Base-by-base conservation (phyloP, 2,113 vertebrate genomes). In the Oophaga pumilio region DNA sequence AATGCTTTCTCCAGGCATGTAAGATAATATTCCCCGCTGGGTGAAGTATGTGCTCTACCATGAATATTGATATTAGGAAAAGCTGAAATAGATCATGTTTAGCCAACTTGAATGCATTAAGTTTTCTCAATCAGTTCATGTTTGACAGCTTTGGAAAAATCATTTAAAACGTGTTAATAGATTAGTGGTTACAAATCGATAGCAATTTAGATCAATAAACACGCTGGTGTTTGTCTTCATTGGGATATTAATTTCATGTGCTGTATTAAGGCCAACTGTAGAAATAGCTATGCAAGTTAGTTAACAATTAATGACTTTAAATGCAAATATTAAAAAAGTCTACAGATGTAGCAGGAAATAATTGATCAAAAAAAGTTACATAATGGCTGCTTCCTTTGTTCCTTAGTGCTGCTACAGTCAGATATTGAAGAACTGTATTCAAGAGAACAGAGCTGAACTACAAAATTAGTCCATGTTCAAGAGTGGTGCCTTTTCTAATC, bases 81-180 rank as follows among this genome's bases (percentile, higher is more conserved):
- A 64, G 22, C 7, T 26, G n/a, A 26, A 62, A 76, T 88, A 83
- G 71, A 83, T 88, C 56, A 28, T 82, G 79, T 83, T 83, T 88
- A 60, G 86, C 18, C 43, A 83, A 60, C 28, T n/a, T 73, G 18
- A 20, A 73, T 56, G 20, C 74, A 26, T 62, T 49, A 15, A 68
- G 60, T 49, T 76, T 57, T 82, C 60, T 76, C 69, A 66, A 83
- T 88, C 57, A 66, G 57, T 74, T 88, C 13, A 76, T 28, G 68
- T 57, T 53, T 88, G 69, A 76, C 74, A 66, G 86, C 79, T 56
- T 64, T 62, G 79, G 69, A 82, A 60, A 86, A 88, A 83, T 88
- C 79, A 83, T 59, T 88, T 83, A 88, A 88, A 88, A 82, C 28
- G 86, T 88, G 79, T 88, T 88, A 88, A 88, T 88, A 88, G 86